Base-by-base conservation (phyloP, 2,888 invertebrate species). In the Amblyteles armatorius region DNA sequence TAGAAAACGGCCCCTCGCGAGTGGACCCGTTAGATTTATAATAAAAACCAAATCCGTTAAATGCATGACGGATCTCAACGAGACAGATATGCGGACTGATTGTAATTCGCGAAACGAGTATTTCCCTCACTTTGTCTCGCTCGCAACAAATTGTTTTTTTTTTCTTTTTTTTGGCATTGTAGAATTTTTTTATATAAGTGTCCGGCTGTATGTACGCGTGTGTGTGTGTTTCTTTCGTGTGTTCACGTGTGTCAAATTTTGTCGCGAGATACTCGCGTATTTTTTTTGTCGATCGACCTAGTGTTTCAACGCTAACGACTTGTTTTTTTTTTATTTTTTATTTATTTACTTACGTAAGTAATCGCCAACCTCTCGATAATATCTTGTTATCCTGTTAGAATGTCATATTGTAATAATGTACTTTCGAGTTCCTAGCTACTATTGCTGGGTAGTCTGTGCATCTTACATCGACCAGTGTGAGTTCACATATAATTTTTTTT, bases 361-460 rank as follows among this genome's bases (percentile, higher is more conserved):
- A 85, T 85, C 79, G 79, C 76, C 82, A 80, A 85, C 76, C 73
- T 85, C 82, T 76, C 72, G 63, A 69, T 82, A 84, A 80, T 79
- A 85, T 85, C 79, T 72, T 57, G 78, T 79, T 85, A 85, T 85
- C 79, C 67, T 57, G 78, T 79, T 85, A 85, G 79, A 85, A 79
- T 83, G 79, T 85, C 78, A 73, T 86, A 86, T 83, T 60, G 76
- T 87, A 86, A 88, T 88, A 86, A 87, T 82, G 78, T 88, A 88
- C 87, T 87, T 87, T 88, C 87, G 86, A 88, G 86, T 88, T 88
- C 85, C 88, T 89, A 89, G 83, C 88, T 88, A 89, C 87, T 89
- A 88, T 89, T 89, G 87, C 87, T 88, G 88, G 85, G 85, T 87
- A 88, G 86, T 86, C 87, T 86, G 88, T 89, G 88, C 88, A 88